Evolutionary conservation across 2,113 vertebrate genomes (phyloP).

Genomic region (Tragulus kanchil): DNA sequence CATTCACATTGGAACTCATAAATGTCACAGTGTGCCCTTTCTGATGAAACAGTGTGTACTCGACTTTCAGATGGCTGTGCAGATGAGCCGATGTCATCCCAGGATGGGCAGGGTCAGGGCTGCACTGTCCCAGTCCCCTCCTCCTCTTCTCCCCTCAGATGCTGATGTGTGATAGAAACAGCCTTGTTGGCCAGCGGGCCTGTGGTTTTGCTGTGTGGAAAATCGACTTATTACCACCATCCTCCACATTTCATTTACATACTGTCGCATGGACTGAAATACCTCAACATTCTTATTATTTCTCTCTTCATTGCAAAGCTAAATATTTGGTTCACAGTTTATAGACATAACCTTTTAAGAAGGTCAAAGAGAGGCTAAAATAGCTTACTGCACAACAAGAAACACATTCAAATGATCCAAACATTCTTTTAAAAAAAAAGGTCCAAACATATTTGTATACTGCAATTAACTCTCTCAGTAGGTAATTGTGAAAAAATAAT

Average conservation of each 20-base stretch:
- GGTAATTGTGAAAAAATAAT: background rate
- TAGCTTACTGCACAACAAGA: conserved; percentile 3
- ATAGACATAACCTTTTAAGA: conserved; percentile 20
- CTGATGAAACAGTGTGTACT: background rate
- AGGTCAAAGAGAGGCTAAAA: background rate
- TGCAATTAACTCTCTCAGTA: conserved; percentile 19
- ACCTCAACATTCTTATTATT: background rate
- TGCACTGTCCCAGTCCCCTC: background rate
- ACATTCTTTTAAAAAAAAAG: background rate
- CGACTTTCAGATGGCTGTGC: background rate
- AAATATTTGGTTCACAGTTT: conserved; percentile 28
- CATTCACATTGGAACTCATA: background rate
- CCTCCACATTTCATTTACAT: conserved; percentile 10
- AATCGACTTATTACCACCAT: background rate
- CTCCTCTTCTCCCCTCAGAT: conserved; percentile 9
- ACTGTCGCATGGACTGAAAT: background rate
- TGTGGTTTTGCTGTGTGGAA: background rate
- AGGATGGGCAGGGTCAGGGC: background rate
- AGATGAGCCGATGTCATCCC: background rate
- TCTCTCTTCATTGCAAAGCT: background rate
- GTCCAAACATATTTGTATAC: background rate
- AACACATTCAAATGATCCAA: background rate
- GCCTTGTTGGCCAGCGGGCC: conserved; percentile 53
- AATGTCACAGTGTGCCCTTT: background rate
- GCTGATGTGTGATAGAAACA: conserved; percentile 2